phyloP scores from a whole-genome alignment of 2,888 invertebrate species.

The Pyralis farinalis region DNA sequence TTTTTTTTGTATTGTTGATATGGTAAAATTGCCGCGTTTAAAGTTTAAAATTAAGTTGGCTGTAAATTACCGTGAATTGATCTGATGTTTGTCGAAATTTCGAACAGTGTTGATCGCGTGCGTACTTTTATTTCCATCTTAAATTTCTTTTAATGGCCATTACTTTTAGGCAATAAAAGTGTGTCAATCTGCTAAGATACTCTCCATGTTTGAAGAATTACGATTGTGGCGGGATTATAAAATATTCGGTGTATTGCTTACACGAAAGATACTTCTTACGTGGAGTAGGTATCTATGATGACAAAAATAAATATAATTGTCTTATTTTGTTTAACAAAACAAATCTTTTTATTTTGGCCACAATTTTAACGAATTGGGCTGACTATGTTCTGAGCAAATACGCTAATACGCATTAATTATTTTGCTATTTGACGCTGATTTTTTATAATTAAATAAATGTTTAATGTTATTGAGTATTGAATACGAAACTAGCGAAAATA shows the following conservation, averaged over 20 bases:
- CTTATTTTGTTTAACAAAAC: too few species aligned
- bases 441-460: too few species aligned
- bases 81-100: conserved; percentile 46
- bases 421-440: too few species aligned
- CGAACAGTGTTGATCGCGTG: conserved; percentile 16
- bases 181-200: conserved; percentile 53
- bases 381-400: too few species aligned
- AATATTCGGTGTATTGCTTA: conserved; percentile 2
- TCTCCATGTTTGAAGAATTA: conserved; percentile 27
- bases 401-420: too few species aligned
- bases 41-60: conserved; percentile 53
- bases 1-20: conserved; percentile 31
- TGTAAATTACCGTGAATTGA: conserved; percentile 54
- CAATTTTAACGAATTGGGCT: too few species aligned
- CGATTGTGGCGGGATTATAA: conserved; percentile 22
- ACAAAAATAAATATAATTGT: too few species aligned
- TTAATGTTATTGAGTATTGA: too few species aligned
- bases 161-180: conserved; percentile 45
- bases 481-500: too few species aligned
- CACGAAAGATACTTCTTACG: too few species aligned
- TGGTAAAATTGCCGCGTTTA: conserved; percentile 47
- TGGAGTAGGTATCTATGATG: too few species aligned
- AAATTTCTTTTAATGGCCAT: conserved; percentile 49
- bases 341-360: too few species aligned
- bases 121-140: conserved; percentile 42